These are phyloP conservation scores for Dendropsophus ebraccatus DNA, from an alignment of 2,113 vertebrate species.

Conservation along the genomic window DNA sequence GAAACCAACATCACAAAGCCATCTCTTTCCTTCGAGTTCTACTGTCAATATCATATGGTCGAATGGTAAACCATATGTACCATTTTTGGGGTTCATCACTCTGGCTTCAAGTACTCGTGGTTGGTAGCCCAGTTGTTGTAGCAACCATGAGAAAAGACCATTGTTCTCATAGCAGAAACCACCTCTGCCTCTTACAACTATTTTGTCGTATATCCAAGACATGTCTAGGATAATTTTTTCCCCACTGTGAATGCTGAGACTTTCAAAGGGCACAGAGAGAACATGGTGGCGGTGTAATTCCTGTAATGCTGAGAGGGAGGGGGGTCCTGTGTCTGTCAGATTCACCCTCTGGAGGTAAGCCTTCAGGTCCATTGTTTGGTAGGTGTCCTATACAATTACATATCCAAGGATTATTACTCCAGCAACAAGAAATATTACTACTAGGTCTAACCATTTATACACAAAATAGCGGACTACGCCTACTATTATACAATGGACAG, in stretches of 20 bases:
- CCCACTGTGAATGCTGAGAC: constrained; percentile 74
- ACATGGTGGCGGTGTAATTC: constrained; percentile 69
- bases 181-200: constrained; percentile 68
- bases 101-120: constrained; percentile 68
- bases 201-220: constrained; percentile 71
- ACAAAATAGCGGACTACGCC: not conserved
- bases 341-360: constrained; percentile 71
- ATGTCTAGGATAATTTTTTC: constrained; percentile 64
- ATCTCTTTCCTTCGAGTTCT: constrained; percentile 64
- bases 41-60: constrained; percentile 74
- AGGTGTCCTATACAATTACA: not conserved
- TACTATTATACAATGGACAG: not conserved
- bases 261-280: constrained; percentile 73
- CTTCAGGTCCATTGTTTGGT: constrained; percentile 66
- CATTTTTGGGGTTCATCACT: constrained; percentile 65
- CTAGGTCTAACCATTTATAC: not conserved
- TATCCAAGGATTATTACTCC: not conserved
- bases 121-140: constrained; percentile 70
- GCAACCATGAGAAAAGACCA: constrained; percentile 75
- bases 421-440: not conserved
- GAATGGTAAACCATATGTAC: constrained; percentile 69
- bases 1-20: constrained; percentile 77
- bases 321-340: constrained; percentile 48
- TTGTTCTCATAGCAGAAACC: constrained; percentile 80
- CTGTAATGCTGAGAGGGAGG: constrained; percentile 63